Percentiles rank a stretch among this genome's conserved stretches.
phyloP scores from a whole-genome alignment of 2,888 invertebrate species.

The Catonia carolina region DNA sequence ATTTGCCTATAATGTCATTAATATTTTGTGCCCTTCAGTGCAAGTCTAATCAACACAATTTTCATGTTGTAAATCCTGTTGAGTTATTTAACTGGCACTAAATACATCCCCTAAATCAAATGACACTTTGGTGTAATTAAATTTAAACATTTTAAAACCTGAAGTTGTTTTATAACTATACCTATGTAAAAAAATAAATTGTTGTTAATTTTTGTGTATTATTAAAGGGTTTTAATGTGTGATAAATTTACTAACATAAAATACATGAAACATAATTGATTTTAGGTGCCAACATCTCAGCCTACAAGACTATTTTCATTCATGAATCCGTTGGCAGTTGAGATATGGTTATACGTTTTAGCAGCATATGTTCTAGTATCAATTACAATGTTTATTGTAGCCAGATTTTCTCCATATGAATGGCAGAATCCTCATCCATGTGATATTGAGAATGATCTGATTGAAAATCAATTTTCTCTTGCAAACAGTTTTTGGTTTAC shows the following conservation, averaged over 20 bases:
- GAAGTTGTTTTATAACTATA: too few relatives aligned
- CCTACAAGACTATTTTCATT: constrained; percentile 72
- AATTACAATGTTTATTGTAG: constrained; percentile 69
- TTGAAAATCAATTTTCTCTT: constrained; percentile 74
- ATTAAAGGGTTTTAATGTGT: neutral
- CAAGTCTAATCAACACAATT: too few relatives aligned
- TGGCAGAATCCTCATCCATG: constrained; percentile 69
- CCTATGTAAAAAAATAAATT: too few relatives aligned
- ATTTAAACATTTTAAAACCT: too few relatives aligned
- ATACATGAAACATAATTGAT: constrained; percentile 11
- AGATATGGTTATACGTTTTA: constrained; percentile 80
- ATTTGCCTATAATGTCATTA: too few relatives aligned
- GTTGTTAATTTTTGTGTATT: neutral
- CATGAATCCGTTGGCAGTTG: constrained; percentile 77
- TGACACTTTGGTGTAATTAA: too few relatives aligned
- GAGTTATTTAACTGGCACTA: too few relatives aligned
- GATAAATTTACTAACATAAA: constrained; percentile 8
- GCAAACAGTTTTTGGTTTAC: constrained; percentile 84
- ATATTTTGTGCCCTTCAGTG: too few relatives aligned
- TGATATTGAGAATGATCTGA: constrained; percentile 49
- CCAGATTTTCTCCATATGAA: constrained; percentile 74
- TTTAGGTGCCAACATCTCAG: constrained; percentile 61
- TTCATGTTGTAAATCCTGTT: too few relatives aligned
- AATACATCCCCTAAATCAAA: too few relatives aligned
- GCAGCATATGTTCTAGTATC: constrained; percentile 74